Percentiles rank a stretch among this genome's conserved stretches.
Conservation (phyloP, 2,888 invertebrate species). For the Carabus problematicus region DNA sequence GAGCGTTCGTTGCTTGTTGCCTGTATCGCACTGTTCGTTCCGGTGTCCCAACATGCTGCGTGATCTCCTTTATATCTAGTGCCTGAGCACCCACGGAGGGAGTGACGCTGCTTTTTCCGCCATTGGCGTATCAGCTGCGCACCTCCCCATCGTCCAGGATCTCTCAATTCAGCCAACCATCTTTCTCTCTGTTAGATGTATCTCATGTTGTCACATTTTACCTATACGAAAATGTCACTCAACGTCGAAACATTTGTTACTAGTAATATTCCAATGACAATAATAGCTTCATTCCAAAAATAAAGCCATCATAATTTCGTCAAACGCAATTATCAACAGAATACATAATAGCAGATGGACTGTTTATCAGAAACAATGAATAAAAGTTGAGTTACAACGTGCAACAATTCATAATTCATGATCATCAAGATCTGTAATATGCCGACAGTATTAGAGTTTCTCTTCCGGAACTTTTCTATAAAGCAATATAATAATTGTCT, state of each 20-base stretch:
- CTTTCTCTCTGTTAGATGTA: neutral
- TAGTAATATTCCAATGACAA: no score
- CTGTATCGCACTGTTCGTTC: conserved; percentile 29
- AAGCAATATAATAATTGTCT: neutral
- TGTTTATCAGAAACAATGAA: no score
- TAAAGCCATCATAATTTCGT: no score
- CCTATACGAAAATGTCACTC: neutral
- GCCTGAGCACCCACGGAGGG: conserved; percentile 35
- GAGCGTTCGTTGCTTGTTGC: conserved; percentile 12
- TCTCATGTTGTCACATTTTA: neutral
- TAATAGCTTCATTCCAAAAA: no score
- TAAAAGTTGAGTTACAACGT: no score
- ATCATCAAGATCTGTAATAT: neutral
- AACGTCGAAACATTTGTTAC: no score
- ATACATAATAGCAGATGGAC: no score
- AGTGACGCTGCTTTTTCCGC: conserved; percentile 33
- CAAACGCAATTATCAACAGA: no score
- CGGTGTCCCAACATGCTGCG: conserved; percentile 24
- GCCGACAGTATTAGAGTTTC: neutral
- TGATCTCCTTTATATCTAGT: conserved; percentile 27
- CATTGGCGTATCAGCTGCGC: conserved; percentile 12
- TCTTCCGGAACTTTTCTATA: neutral
- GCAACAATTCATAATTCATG: neutral
- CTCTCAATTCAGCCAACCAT: conserved; percentile 9
- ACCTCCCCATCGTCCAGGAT: conserved; percentile 17